phyloP scores from a whole-genome alignment of 2,888 invertebrate species.

The Acanthosepion lycidas region DNA sequence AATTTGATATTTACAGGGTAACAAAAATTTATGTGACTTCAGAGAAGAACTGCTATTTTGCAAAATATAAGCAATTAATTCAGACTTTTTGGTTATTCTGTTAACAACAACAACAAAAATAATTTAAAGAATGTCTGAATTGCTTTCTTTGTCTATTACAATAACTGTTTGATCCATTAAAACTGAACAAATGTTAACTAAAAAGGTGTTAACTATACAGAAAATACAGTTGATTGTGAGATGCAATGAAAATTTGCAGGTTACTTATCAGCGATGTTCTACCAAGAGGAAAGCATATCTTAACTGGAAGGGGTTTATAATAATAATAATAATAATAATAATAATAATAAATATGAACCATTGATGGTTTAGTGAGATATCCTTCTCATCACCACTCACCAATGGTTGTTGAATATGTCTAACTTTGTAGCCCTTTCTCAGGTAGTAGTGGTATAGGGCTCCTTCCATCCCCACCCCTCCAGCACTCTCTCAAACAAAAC shows the following conservation, averaged over 20 bases:
- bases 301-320: conserved; percentile 45
- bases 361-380: not conserved
- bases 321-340: not conserved
- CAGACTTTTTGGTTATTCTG: not conserved
- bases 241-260: conserved; percentile 8
- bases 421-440: conserved; percentile 45
- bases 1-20: not conserved
- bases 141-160: not conserved
- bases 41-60: not conserved
- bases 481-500: not conserved
- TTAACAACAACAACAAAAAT: not conserved
- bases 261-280: conserved; percentile 18
- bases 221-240: not conserved
- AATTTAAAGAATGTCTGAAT: not conserved
- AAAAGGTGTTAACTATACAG: not conserved
- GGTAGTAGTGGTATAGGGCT: conserved; percentile 42
- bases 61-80: not conserved
- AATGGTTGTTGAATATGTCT: not conserved
- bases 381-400: not conserved
- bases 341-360: not conserved
- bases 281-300: conserved; percentile 38
- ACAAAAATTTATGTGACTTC: not conserved
- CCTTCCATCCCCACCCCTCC: not conserved
- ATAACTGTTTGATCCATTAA: not conserved
- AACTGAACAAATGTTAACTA: not conserved